A percentile compares a stretch with the other conserved stretches of the same genome.
phyloP scores from a whole-genome alignment of 2,888 invertebrate species.

The Serrognathus titanus region DNA sequence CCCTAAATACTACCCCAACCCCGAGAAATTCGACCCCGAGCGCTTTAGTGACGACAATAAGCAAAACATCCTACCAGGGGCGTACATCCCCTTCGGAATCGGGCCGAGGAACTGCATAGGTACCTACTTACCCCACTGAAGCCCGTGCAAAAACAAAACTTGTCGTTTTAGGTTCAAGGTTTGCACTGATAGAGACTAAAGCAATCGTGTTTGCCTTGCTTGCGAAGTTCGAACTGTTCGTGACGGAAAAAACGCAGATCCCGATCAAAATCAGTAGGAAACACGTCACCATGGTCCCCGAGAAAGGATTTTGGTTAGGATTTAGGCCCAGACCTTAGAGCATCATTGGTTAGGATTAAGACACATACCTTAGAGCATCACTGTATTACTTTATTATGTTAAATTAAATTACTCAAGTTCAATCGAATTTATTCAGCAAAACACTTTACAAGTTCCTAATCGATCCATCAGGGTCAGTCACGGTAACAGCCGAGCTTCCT shows the following conservation, averaged over 20 bases:
- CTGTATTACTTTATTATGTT: no score
- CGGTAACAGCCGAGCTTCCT: background rate
- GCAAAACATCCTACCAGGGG: conserved; percentile 49
- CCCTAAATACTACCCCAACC: conserved; percentile 54
- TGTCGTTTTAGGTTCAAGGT: conserved; percentile 25
- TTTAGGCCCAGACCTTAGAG: conserved; percentile 23
- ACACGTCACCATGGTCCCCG: conserved; percentile 27
- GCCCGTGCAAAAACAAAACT: no score
- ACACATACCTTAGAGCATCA: conserved; percentile 11
- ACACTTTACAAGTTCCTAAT: background rate
- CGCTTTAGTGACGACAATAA: conserved; percentile 55
- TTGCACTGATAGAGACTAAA: conserved; percentile 38
- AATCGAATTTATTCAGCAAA: no score
- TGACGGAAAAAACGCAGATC: conserved; percentile 32
- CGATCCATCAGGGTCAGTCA: conserved; percentile 1
- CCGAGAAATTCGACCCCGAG: conserved; percentile 53
- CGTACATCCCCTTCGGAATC: conserved; percentile 54
- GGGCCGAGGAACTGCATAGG: conserved; percentile 46
- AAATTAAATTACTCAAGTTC: no score
- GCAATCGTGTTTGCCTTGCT: conserved; percentile 33
- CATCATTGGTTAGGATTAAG: conserved; percentile 30
- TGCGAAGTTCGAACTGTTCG: conserved; percentile 35
- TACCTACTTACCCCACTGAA: conserved; percentile 7
- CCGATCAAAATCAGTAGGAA: conserved; percentile 29
- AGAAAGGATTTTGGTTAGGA: conserved; percentile 35